A percentile compares a stretch with the other conserved stretches of the same genome.
phyloP scores from a whole-genome alignment of 2,113 vertebrate species.

The Urocolius indicus region DNA sequence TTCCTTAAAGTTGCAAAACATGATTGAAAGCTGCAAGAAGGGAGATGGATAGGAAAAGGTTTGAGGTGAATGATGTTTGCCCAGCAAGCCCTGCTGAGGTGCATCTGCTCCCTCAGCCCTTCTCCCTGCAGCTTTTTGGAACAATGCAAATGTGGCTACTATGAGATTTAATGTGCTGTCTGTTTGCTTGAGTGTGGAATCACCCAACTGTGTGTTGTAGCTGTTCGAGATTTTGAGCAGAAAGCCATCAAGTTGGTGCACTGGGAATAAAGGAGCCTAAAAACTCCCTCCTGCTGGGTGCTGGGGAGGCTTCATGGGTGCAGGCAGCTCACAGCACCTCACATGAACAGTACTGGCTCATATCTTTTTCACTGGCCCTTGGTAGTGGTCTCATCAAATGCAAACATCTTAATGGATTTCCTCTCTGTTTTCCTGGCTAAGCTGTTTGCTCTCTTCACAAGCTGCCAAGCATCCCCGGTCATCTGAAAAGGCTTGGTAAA shows the following conservation, averaged over 20 bases:
- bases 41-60: neutral
- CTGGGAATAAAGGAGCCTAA: neutral
- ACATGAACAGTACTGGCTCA: neutral
- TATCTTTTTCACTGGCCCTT: neutral
- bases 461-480: constrained; percentile 40
- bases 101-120: neutral
- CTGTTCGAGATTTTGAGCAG: neutral
- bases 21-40: neutral
- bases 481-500: constrained; percentile 46
- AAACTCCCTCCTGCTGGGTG: rapidly evolving
- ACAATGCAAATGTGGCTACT: neutral
- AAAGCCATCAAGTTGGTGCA: neutral
- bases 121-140: neutral
- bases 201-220: rapidly evolving
- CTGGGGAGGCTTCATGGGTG: neutral
- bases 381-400: constrained; percentile 1
- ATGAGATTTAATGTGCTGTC: neutral
- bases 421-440: constrained; percentile 51
- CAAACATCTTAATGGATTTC: constrained; percentile 65
- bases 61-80: neutral
- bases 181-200: neutral
- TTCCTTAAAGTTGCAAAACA: neutral
- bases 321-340: neutral
- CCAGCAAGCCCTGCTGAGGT: neutral
- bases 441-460: constrained; percentile 46